These are phyloP conservation scores for Orius insidiosus DNA, from an alignment of 1,140 invertebrate genomes.

Conservation along the genomic window DNA sequence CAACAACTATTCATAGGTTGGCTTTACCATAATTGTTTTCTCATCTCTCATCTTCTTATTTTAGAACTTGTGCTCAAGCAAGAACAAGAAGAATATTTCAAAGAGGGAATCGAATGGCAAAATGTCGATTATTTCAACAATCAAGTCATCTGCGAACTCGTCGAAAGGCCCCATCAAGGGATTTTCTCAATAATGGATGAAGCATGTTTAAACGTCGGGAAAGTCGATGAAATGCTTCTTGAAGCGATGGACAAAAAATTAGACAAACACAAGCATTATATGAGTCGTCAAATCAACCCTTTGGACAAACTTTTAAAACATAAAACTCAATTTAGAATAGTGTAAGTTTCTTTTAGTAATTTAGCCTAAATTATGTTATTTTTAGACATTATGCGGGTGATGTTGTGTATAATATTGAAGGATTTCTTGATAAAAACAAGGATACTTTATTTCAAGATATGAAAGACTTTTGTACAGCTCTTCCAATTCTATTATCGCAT, in stretches of 20 bases:
- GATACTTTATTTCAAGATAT: slow-evolving; percentile 92
- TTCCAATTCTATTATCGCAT: slow-evolving; percentile 50
- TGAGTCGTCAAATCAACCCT: slow-evolving; percentile 65
- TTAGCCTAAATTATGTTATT: slow-evolving; percentile 8
- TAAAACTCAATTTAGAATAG: slow-evolving; percentile 64
- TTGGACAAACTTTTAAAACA: slow-evolving; percentile 65
- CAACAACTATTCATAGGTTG: slow-evolving; percentile 89
- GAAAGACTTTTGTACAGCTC: slow-evolving; percentile 77
- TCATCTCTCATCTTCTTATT: slow-evolving; percentile 19
- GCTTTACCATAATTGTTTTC: background rate
- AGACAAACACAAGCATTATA: slow-evolving; percentile 73
- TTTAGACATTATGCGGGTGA: slow-evolving; percentile 85
- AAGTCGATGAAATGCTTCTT: slow-evolving; percentile 79
- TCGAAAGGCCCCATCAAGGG: slow-evolving; percentile 77
- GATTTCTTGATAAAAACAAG: slow-evolving; percentile 92
- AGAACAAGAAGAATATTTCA: slow-evolving; percentile 87
- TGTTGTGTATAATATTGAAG: slow-evolving; percentile 74
- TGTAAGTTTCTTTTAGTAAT: background rate
- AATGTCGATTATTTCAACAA: slow-evolving; percentile 85
- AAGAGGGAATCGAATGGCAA: slow-evolving; percentile 83
- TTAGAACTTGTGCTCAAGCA: slow-evolving; percentile 84
- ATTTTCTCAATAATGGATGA: slow-evolving; percentile 88
- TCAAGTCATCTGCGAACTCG: slow-evolving; percentile 84
- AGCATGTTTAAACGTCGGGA: slow-evolving; percentile 84
- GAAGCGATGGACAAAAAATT: slow-evolving; percentile 85